Base-by-base conservation (phyloP, 2,113 vertebrate species). In the Pangasianodon hypophthalmus region DNA sequence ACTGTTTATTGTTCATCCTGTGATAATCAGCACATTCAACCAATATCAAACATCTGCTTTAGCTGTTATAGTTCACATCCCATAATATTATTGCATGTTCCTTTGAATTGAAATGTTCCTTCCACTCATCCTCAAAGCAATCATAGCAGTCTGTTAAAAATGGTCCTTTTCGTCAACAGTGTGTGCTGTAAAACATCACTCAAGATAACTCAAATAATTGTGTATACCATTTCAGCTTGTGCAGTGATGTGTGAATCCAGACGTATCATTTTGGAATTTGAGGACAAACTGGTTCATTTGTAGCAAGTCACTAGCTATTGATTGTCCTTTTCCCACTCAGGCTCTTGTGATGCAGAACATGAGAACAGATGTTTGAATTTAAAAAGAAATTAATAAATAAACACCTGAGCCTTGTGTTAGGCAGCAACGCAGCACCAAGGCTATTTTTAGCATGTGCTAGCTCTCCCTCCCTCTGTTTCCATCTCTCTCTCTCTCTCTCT, bases 371-470 rank as follows among this genome's bases (percentile, higher is more conserved):
- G 90, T 90, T 90, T 44, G 71, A 91, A 87, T 79, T 71, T 48
- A 85, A 77, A 87, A 87, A 87, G 32, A 92, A 92, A 91, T 92
- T 69, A 92, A 92, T 92, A 92, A 92, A 90, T 92, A 90, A 92
- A 92, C 89, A 91, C 88, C 86, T 90, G 86, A 91, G 85, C 82
- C 85, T 86, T 56, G 87, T 87, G 81, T 90, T 83, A 44, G 87
- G 84, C 84, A 87, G 75, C 77, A 60, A 62, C 64, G 69, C 64
- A 81, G 88, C 50, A 75, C 82, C 64, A 50, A 69, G 58, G 69
- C 85, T 92, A 92, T 92, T 92, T 92, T 90, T 91, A 90, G 88
- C 56, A 21, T 21, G 64, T 85, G 84, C 84, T 71, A 75, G 44
- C 83, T 60, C 32, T n/a, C 73, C 19, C 87, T 83, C n/a, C 24